Conservation (phyloP, 1,140 invertebrate species). For the Phenacoccus solenopsis region DNA sequence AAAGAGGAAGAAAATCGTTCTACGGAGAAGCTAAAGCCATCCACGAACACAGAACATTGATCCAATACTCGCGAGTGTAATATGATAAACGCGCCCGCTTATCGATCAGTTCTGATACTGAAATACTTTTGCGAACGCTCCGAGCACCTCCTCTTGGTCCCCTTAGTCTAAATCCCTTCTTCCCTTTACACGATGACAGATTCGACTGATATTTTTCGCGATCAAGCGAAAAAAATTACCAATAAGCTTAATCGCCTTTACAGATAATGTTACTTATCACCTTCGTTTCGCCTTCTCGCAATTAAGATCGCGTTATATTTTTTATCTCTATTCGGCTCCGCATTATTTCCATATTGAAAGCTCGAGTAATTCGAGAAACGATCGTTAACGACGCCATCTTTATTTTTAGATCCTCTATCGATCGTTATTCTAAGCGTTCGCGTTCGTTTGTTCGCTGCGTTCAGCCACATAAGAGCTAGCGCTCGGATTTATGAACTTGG, state of each 20-base stretch:
- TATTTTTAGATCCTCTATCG: not conserved
- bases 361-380: not conserved
- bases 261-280: not conserved
- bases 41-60: constrained; percentile 15
- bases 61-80: constrained; percentile 17
- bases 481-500: too few species aligned
- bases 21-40: constrained; percentile 10
- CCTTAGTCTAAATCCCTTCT: not conserved
- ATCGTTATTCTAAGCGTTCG: too few species aligned
- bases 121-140: constrained; percentile 17
- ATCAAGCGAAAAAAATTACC: not conserved
- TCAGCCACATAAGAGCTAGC: too few species aligned
- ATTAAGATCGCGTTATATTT: not conserved
- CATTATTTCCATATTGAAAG: not conserved
- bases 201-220: not conserved
- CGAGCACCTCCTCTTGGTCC: constrained; percentile 1
- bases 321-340: too few species aligned
- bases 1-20: not conserved
- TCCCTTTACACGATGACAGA: not conserved
- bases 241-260: not conserved
- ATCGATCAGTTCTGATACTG: constrained; percentile 17
- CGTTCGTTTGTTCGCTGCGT: too few species aligned
- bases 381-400: not conserved
- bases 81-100: constrained; percentile 16
- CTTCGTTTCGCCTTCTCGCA: not conserved